These are phyloP conservation scores for Nixonia krombeini DNA, from an alignment of 1,140 invertebrate genomes.

Conservation along the genomic window DNA sequence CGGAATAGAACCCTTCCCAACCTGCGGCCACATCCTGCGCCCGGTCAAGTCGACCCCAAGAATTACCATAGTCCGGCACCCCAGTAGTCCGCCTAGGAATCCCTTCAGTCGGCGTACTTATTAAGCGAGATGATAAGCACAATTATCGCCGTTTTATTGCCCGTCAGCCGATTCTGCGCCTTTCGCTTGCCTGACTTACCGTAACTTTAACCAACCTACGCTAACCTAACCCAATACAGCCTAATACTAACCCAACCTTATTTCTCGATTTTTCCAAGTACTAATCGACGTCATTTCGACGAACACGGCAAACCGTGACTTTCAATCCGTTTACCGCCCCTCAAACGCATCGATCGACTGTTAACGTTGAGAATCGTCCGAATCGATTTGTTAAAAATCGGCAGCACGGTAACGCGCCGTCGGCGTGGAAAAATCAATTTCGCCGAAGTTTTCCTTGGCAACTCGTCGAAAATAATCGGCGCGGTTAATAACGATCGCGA, in stretches of 20 bases:
- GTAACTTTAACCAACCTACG: slow-evolving; percentile 15
- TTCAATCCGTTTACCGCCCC: too few relatives aligned
- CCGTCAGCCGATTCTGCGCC: slow-evolving; percentile 11
- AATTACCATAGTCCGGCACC: slow-evolving; percentile 30
- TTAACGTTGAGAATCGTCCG: too few relatives aligned
- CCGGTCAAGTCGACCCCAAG: slow-evolving; percentile 52
- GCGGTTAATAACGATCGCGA: slow-evolving; percentile 37
- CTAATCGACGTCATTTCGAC: background rate
- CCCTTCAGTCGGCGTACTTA: too few relatives aligned
- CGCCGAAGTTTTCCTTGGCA: slow-evolving; percentile 1
- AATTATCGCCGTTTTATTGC: slow-evolving; percentile 46
- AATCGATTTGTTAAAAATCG: too few relatives aligned
- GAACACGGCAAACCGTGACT: too few relatives aligned
- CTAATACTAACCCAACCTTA: background rate
- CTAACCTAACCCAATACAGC: too few relatives aligned
- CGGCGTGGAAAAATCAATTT: background rate
- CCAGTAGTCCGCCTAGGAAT: slow-evolving; percentile 2
- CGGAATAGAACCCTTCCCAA: slow-evolving; percentile 33
- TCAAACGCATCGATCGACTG: too few relatives aligned
- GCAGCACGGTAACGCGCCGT: too few relatives aligned
- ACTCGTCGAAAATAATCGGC: slow-evolving; percentile 29
- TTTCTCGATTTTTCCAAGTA: slow-evolving; percentile 29
- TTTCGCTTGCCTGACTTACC: slow-evolving; percentile 15
- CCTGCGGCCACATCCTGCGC: too few relatives aligned
- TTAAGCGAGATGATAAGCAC: slow-evolving; percentile 60